Percentiles rank a stretch among this genome's conserved stretches.
phyloP scores from a whole-genome alignment of 2,797 vertebrate genomes.

The Scleropages formosus region DNA sequence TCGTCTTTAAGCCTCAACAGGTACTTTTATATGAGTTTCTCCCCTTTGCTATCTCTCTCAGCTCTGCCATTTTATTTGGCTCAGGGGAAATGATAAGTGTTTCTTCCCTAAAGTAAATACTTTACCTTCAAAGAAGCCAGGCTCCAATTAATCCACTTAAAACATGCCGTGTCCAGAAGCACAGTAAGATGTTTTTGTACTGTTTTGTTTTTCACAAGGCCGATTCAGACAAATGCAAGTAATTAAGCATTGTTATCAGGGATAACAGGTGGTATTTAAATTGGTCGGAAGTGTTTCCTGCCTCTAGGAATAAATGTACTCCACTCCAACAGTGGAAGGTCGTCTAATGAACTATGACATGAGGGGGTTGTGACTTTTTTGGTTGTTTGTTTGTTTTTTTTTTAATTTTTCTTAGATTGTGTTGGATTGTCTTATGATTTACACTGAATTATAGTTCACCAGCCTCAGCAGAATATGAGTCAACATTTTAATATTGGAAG shows the following conservation, averaged over 20 bases:
- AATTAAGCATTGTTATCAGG: slow-evolving; percentile 15
- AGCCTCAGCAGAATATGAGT: no score
- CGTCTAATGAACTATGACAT: not conserved
- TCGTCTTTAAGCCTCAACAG: no score
- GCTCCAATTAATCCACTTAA: not conserved
- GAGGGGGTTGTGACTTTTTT: no score
- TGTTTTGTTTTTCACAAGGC: not conserved
- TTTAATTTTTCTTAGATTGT: no score
- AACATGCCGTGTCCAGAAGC: not conserved
- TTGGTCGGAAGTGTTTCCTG: not conserved
- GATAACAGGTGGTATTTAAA: slow-evolving; percentile 8
- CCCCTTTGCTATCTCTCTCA: not conserved
- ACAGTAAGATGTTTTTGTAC: not conserved
- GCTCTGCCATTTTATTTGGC: not conserved
- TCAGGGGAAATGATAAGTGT: not conserved
- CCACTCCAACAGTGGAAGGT: not conserved
- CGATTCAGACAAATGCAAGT: not conserved
- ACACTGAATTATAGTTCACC: no score
- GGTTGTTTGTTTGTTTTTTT: no score
- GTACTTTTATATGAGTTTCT: no score
- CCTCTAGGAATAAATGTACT: not conserved
- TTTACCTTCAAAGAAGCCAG: slow-evolving; percentile 2
- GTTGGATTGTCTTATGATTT: no score
- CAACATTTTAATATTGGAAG: no score
- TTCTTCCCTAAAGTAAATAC: not conserved